Evolutionary conservation across 2,888 invertebrate genomes (phyloP).

Genomic region (Physocephala rufipes): DNA sequence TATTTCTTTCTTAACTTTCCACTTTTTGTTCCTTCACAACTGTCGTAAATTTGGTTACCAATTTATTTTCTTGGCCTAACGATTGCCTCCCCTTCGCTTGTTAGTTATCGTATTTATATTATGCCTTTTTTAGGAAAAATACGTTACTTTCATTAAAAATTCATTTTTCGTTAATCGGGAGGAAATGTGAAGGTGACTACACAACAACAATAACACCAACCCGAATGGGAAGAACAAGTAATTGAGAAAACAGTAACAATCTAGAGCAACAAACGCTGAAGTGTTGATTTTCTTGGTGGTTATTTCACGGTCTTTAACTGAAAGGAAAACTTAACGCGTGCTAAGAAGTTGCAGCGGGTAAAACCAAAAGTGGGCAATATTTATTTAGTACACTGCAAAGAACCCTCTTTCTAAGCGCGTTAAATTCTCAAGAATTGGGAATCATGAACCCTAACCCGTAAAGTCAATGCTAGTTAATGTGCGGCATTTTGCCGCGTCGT

Average conservation of each 20-base stretch:
- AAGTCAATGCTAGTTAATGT: too few relatives aligned
- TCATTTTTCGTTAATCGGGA: slow-evolving; percentile 38
- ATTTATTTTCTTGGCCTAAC: too few relatives aligned
- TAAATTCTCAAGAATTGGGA: not conserved
- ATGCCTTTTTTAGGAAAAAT: slow-evolving; percentile 47
- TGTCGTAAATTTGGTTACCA: too few relatives aligned
- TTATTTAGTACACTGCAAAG: slow-evolving; percentile 27
- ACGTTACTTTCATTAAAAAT: slow-evolving; percentile 58
- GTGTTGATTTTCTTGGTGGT: slow-evolving; percentile 35
- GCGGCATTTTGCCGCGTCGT: not conserved
- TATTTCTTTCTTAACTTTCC: too few relatives aligned
- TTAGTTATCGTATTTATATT: too few relatives aligned
- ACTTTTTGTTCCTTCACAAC: too few relatives aligned
- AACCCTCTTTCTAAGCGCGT: not conserved
- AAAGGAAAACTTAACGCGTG: slow-evolving; percentile 32
- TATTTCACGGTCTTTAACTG: slow-evolving; percentile 22
- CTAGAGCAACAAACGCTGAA: slow-evolving; percentile 10
- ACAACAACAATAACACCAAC: not conserved
- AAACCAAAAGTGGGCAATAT: slow-evolving; percentile 30
- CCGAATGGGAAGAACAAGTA: not conserved
- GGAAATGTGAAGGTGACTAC: not conserved
- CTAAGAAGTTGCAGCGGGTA: slow-evolving; percentile 24
- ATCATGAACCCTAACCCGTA: not conserved
- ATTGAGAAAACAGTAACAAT: slow-evolving; percentile 3
- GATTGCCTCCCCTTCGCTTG: too few relatives aligned